Base-by-base conservation (phyloP, 2,797 vertebrate species). In the Malacoctenus gilli region DNA sequence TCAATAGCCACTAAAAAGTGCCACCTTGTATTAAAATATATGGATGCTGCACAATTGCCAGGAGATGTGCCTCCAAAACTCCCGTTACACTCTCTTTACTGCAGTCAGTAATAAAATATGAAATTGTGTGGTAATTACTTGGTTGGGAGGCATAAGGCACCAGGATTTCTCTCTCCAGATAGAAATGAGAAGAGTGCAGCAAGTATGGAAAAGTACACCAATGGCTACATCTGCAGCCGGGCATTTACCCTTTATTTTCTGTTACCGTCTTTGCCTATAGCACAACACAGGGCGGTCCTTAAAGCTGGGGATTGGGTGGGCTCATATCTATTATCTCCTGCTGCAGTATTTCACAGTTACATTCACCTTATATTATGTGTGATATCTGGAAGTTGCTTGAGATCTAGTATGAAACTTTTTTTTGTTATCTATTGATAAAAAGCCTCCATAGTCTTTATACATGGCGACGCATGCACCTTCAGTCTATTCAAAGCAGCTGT, bases 101-200 rank as follows among this genome's bases (percentile, higher is more conserved):
- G 23, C 43, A 43, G 30, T 41, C 39, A 14, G 41, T 40, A 37
- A 67, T 61, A 63, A 10, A 53, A 66, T 53, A 30, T 49, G 34
- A 56, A 57, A 67, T 43, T 36, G 25, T 54, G 23, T 40, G 4
- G 42, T 64, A 63, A 76, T 70, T 63, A 72, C 46, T 49, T 64
- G 53, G 47, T 60, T 70, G 43, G 31, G 64, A 52, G 55, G 46
- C 49, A 55, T 31, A 30, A n/a, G 4, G 32, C 18, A 18, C 5
- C n/a, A 16, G 11, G 47, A 49, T 49, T 48, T 43, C 5, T 21
- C 36, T 68, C 31, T 42, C 2, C 15, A 40, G 31, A 43, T 31
- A 49, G 47, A 56, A 54, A 42, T 50, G 36, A 49, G 32, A 69
- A 53, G 21, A 40, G 21, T 19, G 22, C 5, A 56, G 28, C 18